phyloP scores from a whole-genome alignment of 1,140 invertebrate species.

The Galleria mellonella region DNA sequence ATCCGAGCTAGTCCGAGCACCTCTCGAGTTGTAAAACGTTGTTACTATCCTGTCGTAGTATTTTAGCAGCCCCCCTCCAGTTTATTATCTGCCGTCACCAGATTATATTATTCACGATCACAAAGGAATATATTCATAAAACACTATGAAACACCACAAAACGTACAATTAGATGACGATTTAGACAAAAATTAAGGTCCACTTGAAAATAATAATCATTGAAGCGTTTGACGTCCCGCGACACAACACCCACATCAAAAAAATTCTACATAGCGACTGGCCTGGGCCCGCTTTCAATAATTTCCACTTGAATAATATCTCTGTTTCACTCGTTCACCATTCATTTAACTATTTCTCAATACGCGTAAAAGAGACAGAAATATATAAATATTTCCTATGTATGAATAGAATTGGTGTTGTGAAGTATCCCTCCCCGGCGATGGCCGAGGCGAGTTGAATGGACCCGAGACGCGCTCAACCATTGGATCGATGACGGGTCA shows the following conservation, averaged over 20 bases:
- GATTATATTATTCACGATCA: slow-evolving; percentile 47
- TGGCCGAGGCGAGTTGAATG: slow-evolving; percentile 72
- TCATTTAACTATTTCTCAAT: slow-evolving; percentile 72
- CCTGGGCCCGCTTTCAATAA: slow-evolving; percentile 66
- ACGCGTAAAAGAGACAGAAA: slow-evolving; percentile 55
- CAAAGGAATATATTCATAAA: slow-evolving; percentile 49
- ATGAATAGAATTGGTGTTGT: slow-evolving; percentile 71
- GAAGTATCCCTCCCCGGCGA: slow-evolving; percentile 68
- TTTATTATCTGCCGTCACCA: slow-evolving; percentile 65
- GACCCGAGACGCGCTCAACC: slow-evolving; percentile 73
- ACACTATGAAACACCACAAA: slow-evolving; percentile 33
- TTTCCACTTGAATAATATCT: slow-evolving; percentile 71
- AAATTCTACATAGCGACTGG: slow-evolving; percentile 72
- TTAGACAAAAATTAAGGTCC: slow-evolving; percentile 60
- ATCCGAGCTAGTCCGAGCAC: slow-evolving; percentile 41
- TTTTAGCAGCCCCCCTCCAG: slow-evolving; percentile 69
- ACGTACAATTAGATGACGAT: slow-evolving; percentile 36
- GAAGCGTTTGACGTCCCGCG: slow-evolving; percentile 70
- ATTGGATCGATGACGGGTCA: slow-evolving; percentile 73
- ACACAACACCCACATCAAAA: slow-evolving; percentile 74
- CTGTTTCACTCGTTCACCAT: slow-evolving; percentile 70
- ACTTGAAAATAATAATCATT: slow-evolving; percentile 72
- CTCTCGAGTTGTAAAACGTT: slow-evolving; percentile 71
- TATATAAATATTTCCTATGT: slow-evolving; percentile 70
- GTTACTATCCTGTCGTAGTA: slow-evolving; percentile 74